Conservation (phyloP, 2,113 vertebrate species). For the Narcine bancroftii region DNA sequence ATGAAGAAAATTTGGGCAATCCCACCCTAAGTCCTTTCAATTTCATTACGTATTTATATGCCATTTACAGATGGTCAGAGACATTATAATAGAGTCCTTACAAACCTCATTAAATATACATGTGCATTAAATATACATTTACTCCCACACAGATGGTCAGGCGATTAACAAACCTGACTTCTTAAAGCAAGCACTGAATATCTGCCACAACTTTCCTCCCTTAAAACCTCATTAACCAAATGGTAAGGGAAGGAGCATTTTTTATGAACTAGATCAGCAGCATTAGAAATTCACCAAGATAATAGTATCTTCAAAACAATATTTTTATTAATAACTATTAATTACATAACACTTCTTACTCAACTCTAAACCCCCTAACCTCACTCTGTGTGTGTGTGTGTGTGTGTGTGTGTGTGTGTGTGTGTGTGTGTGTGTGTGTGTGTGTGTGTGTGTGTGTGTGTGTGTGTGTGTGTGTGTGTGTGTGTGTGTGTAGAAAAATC, state of each 20-base stretch:
- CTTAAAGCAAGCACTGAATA: not conserved
- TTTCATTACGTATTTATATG: not conserved
- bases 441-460: too few relatives aligned
- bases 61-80: slow-evolving; percentile 7
- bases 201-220: not conserved
- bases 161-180: not conserved
- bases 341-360: too few relatives aligned
- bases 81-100: not conserved
- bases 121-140: slow-evolving; percentile 28
- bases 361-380: too few relatives aligned
- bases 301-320: too few relatives aligned
- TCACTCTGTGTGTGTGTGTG: too few relatives aligned
- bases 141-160: slow-evolving; percentile 8
- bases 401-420: too few relatives aligned
- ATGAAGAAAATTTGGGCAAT: not conserved
- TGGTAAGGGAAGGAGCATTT: not conserved
- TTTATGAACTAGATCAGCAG: too few relatives aligned
- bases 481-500: too few relatives aligned
- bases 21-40: not conserved
- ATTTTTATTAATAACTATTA: too few relatives aligned
- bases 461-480: too few relatives aligned
- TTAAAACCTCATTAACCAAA: not conserved
- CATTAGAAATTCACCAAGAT: too few relatives aligned
- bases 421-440: too few relatives aligned
- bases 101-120: slow-evolving; percentile 18